Evolutionary conservation across 2,797 vertebrate genomes (phyloP), one percentile per base, ranked within the genome.

Genomic region (Argya squamiceps): DNA sequence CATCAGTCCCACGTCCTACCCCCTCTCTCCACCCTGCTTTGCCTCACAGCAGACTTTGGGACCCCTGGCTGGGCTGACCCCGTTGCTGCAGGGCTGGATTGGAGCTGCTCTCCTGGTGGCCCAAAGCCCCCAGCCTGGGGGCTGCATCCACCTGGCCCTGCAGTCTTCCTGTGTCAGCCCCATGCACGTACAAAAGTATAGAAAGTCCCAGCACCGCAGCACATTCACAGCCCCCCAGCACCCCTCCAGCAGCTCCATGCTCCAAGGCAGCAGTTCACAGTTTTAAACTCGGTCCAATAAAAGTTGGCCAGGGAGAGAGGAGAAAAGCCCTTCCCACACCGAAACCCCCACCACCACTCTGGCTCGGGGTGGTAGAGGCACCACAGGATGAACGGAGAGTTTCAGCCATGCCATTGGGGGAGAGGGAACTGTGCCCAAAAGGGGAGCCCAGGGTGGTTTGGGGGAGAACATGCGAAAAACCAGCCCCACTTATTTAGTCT

Each of bases 271-370:
- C 71, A 93, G 92, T 85, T 95, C 93, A 95, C 91, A 94, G 94
- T 95, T 95, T 94, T 93, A 95, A 96, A 94, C 69, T 93, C 77
- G 3, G 88, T 96, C 91, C 43, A 1, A 79, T 58, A 92, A 82
- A 94, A 92, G 92, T 79, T 26, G 21, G 15, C 46, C 13, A 4
- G 37, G 49, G 65, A 81, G 49, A 76, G n/a, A 83, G 41, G 41
- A 74, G 65, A 44, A 84, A 89, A 81, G 43, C 29, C 53, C 71
- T 77, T 90, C 52, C 82, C 8, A 2, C 29, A 52, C 39, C n/a
- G 5, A 67, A 50, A 46, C 36, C 15, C 46, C 63, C 60, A 41
- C 65, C 21, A 1, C 39, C 6, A 3, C 74, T 18, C 80, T 71
- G 80, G 65, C 73, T 71, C 7, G 41, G 65, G 39, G 80, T 71